Percentiles rank a stretch among this genome's conserved stretches.
phyloP scores from a whole-genome alignment of 2,797 vertebrate species.

The Falco naumanni region DNA sequence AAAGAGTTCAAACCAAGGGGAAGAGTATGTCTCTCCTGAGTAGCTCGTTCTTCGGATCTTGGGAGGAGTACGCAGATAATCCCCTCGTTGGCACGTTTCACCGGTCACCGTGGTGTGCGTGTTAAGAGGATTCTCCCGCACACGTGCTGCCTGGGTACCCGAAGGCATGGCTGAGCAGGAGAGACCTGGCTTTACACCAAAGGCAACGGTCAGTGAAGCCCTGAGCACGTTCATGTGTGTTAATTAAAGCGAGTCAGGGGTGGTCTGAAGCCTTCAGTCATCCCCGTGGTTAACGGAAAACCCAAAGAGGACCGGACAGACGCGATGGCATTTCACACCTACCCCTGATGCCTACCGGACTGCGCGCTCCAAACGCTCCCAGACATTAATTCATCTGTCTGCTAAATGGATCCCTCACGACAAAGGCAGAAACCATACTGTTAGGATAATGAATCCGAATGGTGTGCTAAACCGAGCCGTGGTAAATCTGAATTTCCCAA shows the following conservation, averaged over 20 bases:
- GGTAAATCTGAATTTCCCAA: background rate
- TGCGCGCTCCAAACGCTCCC: background rate
- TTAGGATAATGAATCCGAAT: background rate
- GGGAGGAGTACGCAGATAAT: conserved; percentile 17
- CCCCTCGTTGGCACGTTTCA: conserved; percentile 15
- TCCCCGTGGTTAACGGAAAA: background rate
- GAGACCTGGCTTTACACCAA: background rate
- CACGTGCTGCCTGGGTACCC: background rate
- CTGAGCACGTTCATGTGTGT: background rate
- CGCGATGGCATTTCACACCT: background rate
- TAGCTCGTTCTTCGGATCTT: background rate
- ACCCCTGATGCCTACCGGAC: background rate
- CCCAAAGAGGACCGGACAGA: background rate
- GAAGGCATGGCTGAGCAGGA: background rate
- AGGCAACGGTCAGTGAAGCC: background rate
- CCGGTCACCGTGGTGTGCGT: background rate
- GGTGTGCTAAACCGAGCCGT: background rate
- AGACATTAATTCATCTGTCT: background rate
- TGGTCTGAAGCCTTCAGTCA: background rate
- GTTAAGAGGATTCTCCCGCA: conserved; percentile 11
- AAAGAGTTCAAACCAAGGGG: background rate
- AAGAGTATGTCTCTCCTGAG: background rate
- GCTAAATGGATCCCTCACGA: background rate
- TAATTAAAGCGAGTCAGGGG: background rate
- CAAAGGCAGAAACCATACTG: background rate